phyloP scores from a whole-genome alignment of 2,113 vertebrate genomes.

The Nesoenas mayeri region DNA sequence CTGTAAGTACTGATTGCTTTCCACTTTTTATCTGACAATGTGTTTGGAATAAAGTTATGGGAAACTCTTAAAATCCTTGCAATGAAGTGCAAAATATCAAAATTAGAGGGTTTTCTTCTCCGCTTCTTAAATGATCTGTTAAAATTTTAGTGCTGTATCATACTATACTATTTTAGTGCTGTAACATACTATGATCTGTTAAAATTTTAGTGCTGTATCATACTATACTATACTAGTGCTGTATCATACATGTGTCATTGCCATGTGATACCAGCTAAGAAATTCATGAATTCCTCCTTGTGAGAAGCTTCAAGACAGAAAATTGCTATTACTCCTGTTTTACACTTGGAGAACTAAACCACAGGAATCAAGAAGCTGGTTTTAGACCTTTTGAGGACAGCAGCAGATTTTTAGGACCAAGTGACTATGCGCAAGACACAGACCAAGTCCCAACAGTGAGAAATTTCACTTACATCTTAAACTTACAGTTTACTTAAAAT shows the following conservation, averaged over 20 bases:
- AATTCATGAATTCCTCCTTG: background rate
- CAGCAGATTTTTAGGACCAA: background rate
- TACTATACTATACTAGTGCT: too few relatives aligned
- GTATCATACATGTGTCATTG: too few relatives aligned
- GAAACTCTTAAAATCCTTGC: background rate
- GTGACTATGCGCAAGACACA: background rate
- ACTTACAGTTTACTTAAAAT: too few relatives aligned
- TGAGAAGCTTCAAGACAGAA: background rate
- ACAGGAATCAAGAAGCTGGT: background rate
- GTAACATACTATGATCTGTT: background rate
- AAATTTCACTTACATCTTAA: background rate
- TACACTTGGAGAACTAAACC: background rate
- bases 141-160: background rate
- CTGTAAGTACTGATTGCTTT: background rate
- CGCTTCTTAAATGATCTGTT: background rate
- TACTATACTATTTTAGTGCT: background rate
- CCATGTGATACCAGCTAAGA: background rate
- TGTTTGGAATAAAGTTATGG: background rate
- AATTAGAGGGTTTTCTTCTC: background rate
- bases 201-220: background rate
- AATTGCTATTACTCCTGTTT: background rate
- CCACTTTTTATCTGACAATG: background rate
- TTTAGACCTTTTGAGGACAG: background rate
- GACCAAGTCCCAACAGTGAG: background rate
- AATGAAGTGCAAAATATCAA: background rate